A percentile compares a stretch with the other conserved stretches of the same genome.
These are phyloP conservation scores for Darevskia nairensis DNA, from an alignment of 2,797 vertebrate species.

Conservation along the genomic window DNA sequence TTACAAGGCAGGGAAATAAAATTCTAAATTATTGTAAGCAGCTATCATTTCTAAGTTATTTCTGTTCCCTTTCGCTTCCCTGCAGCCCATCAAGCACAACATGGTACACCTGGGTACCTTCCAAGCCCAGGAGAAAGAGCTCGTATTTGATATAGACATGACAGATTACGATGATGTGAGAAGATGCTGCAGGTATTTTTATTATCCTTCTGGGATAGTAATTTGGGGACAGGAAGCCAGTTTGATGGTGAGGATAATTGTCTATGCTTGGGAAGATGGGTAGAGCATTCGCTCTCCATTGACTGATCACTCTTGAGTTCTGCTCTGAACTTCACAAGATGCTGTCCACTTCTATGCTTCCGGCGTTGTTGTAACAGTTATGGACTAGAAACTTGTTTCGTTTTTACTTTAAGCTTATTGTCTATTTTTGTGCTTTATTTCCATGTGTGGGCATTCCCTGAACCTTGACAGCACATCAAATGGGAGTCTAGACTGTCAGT, in stretches of 20 bases:
- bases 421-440: not conserved
- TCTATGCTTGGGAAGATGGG: not conserved
- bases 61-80: conserved; percentile 31
- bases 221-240: not conserved
- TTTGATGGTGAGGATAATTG: not conserved
- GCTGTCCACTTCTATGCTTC: not conserved
- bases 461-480: not conserved
- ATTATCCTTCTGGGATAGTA: not conserved
- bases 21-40: not conserved
- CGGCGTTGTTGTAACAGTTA: not conserved
- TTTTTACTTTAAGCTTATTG: not conserved
- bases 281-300: not conserved
- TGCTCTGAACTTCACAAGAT: not conserved
- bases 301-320: not conserved
- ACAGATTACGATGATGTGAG: conserved; percentile 97
- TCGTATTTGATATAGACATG: conserved; percentile 99
- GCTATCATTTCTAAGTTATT: not conserved
- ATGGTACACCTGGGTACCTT: conserved; percentile 93
- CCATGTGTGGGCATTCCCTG: not conserved
- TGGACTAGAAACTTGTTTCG: not conserved
- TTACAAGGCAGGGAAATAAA: not conserved
- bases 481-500: too few relatives aligned
- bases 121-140: conserved; percentile 95
- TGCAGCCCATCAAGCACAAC: conserved; percentile 93
- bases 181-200: conserved; percentile 90